These are phyloP conservation scores for Xenus cinereus DNA, from an alignment of 2,113 vertebrate species.

Conservation along the genomic window DNA sequence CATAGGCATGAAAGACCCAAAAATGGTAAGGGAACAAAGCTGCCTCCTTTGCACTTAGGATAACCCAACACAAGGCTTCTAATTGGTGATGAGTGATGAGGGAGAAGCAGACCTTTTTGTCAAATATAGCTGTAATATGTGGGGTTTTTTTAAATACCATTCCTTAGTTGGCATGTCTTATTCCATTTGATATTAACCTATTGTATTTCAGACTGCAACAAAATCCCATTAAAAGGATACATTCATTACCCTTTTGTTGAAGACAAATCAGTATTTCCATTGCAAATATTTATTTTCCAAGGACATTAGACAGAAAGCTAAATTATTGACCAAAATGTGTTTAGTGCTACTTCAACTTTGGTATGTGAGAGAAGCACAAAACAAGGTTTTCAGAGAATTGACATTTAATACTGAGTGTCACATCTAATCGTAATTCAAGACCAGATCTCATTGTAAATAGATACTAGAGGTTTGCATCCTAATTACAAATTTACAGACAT, in stretches of 20 bases:
- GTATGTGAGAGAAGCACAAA: conserved; percentile 35
- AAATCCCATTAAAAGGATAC: neutral
- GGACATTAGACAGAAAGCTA: conserved; percentile 29
- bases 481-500: conserved; percentile 60
- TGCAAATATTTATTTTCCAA: conserved; percentile 17
- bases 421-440: conserved; percentile 40
- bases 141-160: neutral
- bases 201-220: neutral
- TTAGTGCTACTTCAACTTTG: conserved; percentile 36
- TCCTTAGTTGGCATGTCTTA: neutral
- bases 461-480: conserved; percentile 44
- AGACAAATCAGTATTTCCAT: conserved; percentile 15
- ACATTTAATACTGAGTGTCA: conserved; percentile 33
- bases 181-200: conserved; percentile 2
- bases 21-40: conserved; percentile 51
- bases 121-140: neutral
- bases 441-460: conserved; percentile 45
- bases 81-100: neutral
- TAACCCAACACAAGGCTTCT: neutral
- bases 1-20: conserved; percentile 53
- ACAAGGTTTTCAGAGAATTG: conserved; percentile 38
- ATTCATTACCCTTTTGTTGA: neutral
- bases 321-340: conserved; percentile 25
- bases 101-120: neutral
- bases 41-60: neutral